Evolutionary conservation across 2,797 vertebrate genomes (phyloP), one percentile per base, ranked within the genome.

Genomic region (Peromyscus aztecus): DNA sequence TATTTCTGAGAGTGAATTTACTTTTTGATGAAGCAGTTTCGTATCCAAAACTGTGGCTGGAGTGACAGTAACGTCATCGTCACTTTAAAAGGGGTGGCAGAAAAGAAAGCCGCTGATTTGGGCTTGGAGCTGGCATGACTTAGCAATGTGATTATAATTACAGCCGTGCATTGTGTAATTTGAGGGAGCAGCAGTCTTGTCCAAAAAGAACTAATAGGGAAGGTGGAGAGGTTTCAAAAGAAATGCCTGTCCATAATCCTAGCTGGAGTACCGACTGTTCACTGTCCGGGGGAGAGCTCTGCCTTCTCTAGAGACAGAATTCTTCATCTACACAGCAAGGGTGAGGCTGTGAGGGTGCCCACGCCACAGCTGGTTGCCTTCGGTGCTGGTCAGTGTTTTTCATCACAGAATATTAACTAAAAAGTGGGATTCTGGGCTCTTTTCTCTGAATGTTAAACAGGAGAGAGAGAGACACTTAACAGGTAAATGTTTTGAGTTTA

Each of bases 121-220:
- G 17, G 16, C 61, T 95, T 67, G 94, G n/a, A 94, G 63, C n/a
- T 57, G 75, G 29, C 61, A 77, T 85, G 59, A 71, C 16, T 81
- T 94, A 81, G 57, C 82, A 80, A 94, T 86, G 69, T 92, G 92
- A 91, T 96, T 94, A 61, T 91, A 89, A 94, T 97, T 94, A 91
- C 21, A 92, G 83, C 57, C n/a, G 61, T 82, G 71, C n/a, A 91
- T 94, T 55, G 67, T 63, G 73, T 40, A 82, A 55, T 90, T 83
- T 94, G 55, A 21, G 1, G 49, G 61, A 82, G 81, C 78, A 80
- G 19, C 91, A 52, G 46, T 93, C 24, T 94, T 84, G 59, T 96
- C 71, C 87, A 91, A 85, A 94, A 92, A 96, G 57, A 94, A 63
- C 86, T 77, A 82, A 57, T 37, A 82, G 59, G 27, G 52, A 96